Evolutionary conservation across 2,113 vertebrate genomes (phyloP).

Genomic region (Gracilinanus agilis): DNA sequence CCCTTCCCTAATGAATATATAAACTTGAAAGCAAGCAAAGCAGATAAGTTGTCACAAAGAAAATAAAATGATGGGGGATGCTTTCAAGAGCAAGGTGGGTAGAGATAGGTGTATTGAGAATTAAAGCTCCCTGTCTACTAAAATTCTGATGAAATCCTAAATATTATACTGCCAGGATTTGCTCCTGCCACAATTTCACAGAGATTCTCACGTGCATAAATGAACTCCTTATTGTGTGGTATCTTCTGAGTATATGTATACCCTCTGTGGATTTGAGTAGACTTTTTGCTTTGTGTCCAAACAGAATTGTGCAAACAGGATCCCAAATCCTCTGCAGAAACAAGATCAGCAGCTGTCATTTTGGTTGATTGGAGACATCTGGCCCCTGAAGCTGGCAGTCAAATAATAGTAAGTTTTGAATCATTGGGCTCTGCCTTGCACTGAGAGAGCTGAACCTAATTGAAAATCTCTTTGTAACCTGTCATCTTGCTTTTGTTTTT

Average conservation of each 20-base stretch:
- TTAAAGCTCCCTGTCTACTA: background rate
- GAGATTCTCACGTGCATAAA: background rate
- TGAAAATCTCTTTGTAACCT: background rate
- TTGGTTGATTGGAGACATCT: background rate
- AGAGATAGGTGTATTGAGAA: background rate
- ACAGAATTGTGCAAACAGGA: background rate
- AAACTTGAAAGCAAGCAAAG: background rate
- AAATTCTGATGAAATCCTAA: constrained; percentile 34
- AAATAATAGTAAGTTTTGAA: background rate
- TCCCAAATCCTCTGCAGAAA: background rate
- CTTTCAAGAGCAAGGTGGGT: background rate
- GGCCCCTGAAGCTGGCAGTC: background rate
- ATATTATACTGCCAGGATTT: background rate
- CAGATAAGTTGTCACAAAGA: background rate
- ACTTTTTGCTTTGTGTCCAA: background rate
- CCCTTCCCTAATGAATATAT: constrained; percentile 24
- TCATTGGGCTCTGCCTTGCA: background rate
- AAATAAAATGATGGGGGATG: background rate
- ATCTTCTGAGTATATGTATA: background rate
- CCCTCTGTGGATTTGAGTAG: background rate
- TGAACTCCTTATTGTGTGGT: background rate
- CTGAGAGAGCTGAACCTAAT: background rate
- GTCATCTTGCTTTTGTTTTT: background rate
- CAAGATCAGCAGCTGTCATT: background rate
- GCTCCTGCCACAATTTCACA: constrained; percentile 2